A percentile compares a stretch with the other conserved stretches of the same genome.
Conservation (phyloP, 2,888 invertebrate species). For the Neoascia interrupta region DNA sequence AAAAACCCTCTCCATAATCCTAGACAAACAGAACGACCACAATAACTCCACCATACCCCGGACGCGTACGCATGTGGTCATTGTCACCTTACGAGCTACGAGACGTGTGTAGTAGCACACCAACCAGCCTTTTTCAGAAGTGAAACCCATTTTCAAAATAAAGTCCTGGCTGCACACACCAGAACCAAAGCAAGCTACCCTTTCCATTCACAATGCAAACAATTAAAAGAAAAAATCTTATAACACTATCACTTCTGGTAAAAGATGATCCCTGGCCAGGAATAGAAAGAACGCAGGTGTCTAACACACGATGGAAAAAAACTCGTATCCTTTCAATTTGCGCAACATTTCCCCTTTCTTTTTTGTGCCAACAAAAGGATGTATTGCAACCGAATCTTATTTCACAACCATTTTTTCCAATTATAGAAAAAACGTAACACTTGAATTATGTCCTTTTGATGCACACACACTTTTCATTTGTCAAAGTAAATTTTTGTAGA, state of each 20-base stretch:
- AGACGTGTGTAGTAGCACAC: slow-evolving; percentile 11
- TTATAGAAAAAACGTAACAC: neutral
- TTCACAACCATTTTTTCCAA: slow-evolving; percentile 2
- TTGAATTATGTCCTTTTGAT: neutral
- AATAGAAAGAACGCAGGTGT: slow-evolving; percentile 51
- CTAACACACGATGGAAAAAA: slow-evolving; percentile 18
- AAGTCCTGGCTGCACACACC: neutral
- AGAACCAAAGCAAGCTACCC: neutral
- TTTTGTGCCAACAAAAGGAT: slow-evolving; percentile 7
- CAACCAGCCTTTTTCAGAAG: slow-evolving; percentile 43
- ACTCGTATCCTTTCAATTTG: slow-evolving; percentile 17
- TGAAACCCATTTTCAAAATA: neutral
- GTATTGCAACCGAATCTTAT: slow-evolving; percentile 26
- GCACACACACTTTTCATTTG: neutral
- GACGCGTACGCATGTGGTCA: neutral
- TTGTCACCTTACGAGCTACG: slow-evolving; percentile 7
- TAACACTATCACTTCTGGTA: slow-evolving; percentile 10
- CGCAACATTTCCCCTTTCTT: neutral
- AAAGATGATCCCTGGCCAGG: slow-evolving; percentile 23
- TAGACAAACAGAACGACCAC: slow-evolving; percentile 25
- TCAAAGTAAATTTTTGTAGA: neutral
- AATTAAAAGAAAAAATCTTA: too few relatives aligned
- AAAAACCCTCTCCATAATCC: slow-evolving; percentile 37
- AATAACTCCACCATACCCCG: neutral
- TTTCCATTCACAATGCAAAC: slow-evolving; percentile 23